These are phyloP conservation scores for Ceraclea dissimilis DNA, from an alignment of 2,888 invertebrate genomes.

Conservation along the genomic window DNA sequence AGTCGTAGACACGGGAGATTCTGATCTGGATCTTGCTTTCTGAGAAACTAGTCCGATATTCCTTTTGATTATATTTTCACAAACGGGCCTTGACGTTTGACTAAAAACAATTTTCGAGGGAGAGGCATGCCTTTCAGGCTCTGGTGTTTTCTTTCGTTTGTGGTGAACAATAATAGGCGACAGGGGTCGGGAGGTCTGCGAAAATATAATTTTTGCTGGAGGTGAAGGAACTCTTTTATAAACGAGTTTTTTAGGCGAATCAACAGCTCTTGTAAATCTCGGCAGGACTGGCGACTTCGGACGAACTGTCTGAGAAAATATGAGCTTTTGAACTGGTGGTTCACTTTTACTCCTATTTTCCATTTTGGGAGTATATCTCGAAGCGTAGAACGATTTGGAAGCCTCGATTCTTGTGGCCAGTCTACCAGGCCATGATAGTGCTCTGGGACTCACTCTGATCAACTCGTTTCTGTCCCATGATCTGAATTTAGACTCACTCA, in stretches of 20 bases:
- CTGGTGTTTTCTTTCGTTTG: constrained; percentile 26
- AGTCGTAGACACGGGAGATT: constrained; percentile 18
- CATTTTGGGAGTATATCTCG: constrained; percentile 25
- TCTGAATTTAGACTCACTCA: constrained; percentile 64
- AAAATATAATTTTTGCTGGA: constrained; percentile 36
- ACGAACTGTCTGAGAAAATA: constrained; percentile 45
- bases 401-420: constrained; percentile 44
- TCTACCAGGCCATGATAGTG: constrained; percentile 54
- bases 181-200: constrained; percentile 37
- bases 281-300: constrained; percentile 36
- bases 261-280: constrained; percentile 8
- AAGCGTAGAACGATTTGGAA: constrained; percentile 30
- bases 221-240: constrained; percentile 30
- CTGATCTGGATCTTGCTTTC: constrained; percentile 24
- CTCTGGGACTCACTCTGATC: constrained; percentile 51
- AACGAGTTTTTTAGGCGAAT: constrained; percentile 22
- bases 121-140: constrained; percentile 29
- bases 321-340: constrained; percentile 50
- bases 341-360: constrained; percentile 56
- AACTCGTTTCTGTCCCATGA: constrained; percentile 53
- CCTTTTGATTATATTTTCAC: constrained; percentile 33
- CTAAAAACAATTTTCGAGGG: constrained; percentile 35
- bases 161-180: constrained; percentile 36
- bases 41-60: constrained; percentile 21
- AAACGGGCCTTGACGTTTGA: constrained; percentile 39